Conservation (phyloP, 2,113 vertebrate genomes). For the Geococcyx californianus region DNA sequence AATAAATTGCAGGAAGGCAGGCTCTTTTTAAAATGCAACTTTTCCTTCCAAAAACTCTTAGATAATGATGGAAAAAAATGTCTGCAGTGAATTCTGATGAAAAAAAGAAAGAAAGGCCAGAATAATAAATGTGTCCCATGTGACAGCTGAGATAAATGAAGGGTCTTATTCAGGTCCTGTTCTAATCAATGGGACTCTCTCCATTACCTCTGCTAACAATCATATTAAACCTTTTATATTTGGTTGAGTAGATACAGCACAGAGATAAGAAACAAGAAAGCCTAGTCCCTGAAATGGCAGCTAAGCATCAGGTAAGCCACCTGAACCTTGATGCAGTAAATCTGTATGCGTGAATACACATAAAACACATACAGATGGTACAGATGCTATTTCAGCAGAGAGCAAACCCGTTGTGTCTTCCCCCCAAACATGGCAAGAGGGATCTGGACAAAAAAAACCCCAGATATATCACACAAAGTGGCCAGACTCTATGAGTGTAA, state of each 20-base stretch:
- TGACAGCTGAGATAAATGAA: conserved; percentile 55
- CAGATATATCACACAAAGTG: not conserved
- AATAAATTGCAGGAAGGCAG: conserved; percentile 57
- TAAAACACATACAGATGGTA: not conserved
- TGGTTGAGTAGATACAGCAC: conserved; percentile 53
- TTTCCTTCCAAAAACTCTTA: conserved; percentile 61
- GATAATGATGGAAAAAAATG: conserved; percentile 69
- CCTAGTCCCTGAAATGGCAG: conserved; percentile 43
- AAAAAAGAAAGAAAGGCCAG: not conserved
- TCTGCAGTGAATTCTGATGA: conserved; percentile 67
- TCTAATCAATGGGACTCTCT: not conserved
- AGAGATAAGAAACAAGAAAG: conserved; percentile 59
- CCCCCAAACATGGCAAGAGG: not conserved
- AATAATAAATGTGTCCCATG: conserved; percentile 60
- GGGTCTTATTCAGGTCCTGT: conserved; percentile 25
- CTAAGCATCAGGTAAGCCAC: conserved; percentile 36
- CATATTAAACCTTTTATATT: not conserved
- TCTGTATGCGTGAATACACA: not conserved
- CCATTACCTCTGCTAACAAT: conserved; percentile 34
- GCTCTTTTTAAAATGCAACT: conserved; percentile 64
- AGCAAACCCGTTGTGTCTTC: not conserved
- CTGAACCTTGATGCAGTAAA: conserved; percentile 1
- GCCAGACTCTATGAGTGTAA: not conserved
- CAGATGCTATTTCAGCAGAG: not conserved
- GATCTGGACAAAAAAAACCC: not conserved